Evolutionary conservation across 2,113 vertebrate genomes (phyloP).

Genomic region (Tragulus kanchil): DNA sequence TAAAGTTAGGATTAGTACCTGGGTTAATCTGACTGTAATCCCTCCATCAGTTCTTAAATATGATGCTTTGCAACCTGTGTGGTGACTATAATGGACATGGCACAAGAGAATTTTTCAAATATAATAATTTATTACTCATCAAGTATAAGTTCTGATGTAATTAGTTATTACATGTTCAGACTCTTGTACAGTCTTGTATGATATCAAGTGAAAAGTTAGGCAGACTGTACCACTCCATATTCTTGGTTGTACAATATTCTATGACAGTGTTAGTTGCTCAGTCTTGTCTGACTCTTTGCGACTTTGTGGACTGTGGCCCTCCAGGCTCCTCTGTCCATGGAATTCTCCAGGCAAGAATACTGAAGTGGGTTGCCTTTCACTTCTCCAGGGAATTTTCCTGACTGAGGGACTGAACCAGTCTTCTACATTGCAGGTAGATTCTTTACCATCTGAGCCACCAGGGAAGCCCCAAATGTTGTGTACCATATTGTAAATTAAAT

Average conservation of each 20-base stretch:
- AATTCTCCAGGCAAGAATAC: background rate
- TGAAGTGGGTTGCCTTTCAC: background rate
- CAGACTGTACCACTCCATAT: background rate
- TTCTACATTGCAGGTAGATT: background rate
- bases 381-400: background rate
- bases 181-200: conserved; percentile 9
- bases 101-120: background rate
- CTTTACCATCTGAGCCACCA: background rate
- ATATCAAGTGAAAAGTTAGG: background rate
- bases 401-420: background rate
- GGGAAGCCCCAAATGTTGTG: background rate
- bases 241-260: background rate
- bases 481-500: background rate
- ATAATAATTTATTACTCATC: background rate
- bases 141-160: background rate
- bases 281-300: background rate
- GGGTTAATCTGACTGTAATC: background rate
- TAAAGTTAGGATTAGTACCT: background rate
- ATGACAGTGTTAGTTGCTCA: background rate
- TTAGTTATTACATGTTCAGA: background rate
- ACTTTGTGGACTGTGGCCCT: background rate
- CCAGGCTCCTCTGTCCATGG: background rate
- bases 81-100: background rate
- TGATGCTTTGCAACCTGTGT: background rate
- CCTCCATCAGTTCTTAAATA: background rate